Evolutionary conservation across 2,797 vertebrate genomes (phyloP).

Genomic region (Rhabdophis nuchalis): DNA sequence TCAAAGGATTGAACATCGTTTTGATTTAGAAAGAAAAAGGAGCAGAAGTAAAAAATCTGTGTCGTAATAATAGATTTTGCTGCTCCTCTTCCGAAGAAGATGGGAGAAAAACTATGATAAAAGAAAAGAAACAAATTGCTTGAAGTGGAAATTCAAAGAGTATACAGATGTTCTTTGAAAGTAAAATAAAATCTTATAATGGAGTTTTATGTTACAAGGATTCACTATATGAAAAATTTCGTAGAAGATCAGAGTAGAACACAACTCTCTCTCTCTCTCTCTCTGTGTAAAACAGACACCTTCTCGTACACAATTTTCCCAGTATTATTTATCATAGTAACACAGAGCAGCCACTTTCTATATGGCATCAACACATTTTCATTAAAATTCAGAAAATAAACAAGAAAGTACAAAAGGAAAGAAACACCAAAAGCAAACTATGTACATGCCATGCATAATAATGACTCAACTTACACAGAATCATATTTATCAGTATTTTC

Average conservation of each 20-base stretch:
- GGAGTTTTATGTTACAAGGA: not conserved
- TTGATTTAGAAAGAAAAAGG: not conserved
- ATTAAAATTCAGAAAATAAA: not conserved
- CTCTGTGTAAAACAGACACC: too few relatives aligned
- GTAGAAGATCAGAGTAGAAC: not conserved
- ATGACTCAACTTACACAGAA: not conserved
- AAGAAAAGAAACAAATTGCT: conserved; percentile 23
- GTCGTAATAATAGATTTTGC: conserved; percentile 5
- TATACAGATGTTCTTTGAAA: conserved; percentile 11
- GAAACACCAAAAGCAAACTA: not conserved
- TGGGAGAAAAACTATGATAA: not conserved
- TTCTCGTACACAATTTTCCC: not conserved
- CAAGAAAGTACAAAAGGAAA: not conserved
- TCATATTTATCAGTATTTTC: not conserved
- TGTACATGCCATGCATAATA: not conserved
- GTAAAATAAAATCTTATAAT: not conserved
- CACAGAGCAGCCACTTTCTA: not conserved
- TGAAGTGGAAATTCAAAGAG: conserved; percentile 16
- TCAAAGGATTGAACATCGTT: not conserved
- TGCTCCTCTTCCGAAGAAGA: not conserved
- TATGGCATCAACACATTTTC: not conserved
- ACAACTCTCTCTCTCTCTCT: too few relatives aligned
- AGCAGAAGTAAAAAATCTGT: not conserved
- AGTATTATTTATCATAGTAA: not conserved
- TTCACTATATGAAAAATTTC: not conserved